Percentiles rank a stretch among this genome's conserved stretches.
Evolutionary conservation across 2,113 vertebrate species (phyloP).

Genomic region (Zeus faber): DNA sequence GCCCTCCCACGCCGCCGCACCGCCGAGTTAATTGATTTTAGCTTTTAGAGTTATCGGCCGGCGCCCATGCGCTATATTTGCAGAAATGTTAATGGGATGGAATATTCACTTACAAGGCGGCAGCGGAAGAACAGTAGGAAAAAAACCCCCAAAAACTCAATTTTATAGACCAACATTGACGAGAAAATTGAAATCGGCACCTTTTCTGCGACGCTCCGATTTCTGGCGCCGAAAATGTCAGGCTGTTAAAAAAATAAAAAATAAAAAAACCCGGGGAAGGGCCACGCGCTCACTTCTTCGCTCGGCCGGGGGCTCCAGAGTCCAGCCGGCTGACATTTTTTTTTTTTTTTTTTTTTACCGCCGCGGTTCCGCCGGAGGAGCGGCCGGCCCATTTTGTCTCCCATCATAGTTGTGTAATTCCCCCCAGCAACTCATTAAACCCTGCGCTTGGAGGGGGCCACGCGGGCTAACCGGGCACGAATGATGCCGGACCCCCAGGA

Average conservation of each 20-base stretch:
- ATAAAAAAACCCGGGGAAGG: too few relatives aligned
- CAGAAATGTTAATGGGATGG: not conserved
- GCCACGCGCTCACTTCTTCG: too few relatives aligned
- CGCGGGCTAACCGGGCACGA: too few relatives aligned
- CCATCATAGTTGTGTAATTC: slow-evolving; percentile 34
- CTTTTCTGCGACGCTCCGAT: too few relatives aligned
- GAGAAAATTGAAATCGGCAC: too few relatives aligned
- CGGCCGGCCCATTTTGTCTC: slow-evolving; percentile 20
- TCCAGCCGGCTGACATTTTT: too few relatives aligned
- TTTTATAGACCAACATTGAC: slow-evolving; percentile 17
- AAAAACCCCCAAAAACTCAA: slow-evolving; percentile 1
- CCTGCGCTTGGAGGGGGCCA: not conserved
- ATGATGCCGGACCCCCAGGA: too few relatives aligned
- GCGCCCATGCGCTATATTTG: slow-evolving; percentile 9
- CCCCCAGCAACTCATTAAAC: slow-evolving; percentile 14
- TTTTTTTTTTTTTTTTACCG: too few relatives aligned
- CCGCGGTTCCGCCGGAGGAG: slow-evolving; percentile 25
- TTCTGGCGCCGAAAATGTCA: too few relatives aligned
- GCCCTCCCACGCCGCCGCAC: not conserved
- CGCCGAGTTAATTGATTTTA: not conserved
- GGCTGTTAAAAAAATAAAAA: too few relatives aligned
- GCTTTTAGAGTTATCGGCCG: not conserved
- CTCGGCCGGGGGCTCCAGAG: too few relatives aligned
- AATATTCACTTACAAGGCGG: too few relatives aligned
- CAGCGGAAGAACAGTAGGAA: not conserved